Evolutionary conservation across 1,140 invertebrate genomes (phyloP), one percentile per base, ranked within the genome.

Genomic region (Musca vetustissima): DNA sequence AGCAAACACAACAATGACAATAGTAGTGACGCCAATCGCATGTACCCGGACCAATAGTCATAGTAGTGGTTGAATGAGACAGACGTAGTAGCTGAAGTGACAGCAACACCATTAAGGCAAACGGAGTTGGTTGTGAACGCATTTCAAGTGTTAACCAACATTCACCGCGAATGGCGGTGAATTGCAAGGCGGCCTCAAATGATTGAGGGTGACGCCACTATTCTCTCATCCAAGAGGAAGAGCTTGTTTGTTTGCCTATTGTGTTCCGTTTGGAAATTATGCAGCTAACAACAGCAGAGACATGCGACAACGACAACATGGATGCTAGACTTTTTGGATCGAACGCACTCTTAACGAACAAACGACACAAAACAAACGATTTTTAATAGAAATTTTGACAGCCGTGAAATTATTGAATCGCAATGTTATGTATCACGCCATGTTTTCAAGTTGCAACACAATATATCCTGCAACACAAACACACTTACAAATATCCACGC

Each of bases 301-400:
- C 36, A 43, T 43, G 36, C 36, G 36, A 43, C 36, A 43, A 43
- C 11, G 36, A 43, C 36, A 43, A 59, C 25, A 59, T 17, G 22
- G 17, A 28, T 36, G 17, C 28, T 36, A 36, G 22, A 55, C 14
- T n/a, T n/a, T n/a, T n/a, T n/a, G n/a, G 2, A 55, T 14, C 9
- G 24, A 61, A 61, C 49, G 36, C 36, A 43, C 36, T 13, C 6
- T 2, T 8, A 43, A 43, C 13, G 11, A n/a, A n/a, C n/a, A n/a
- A n/a, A 43, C 6, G 17, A 61, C 36, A 61, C 57, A 28, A 61
- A 61, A 61, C 28, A 61, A 61, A 61, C 57, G 57, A n/a, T 61
- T 61, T 61, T 61, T 61, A 61, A 61, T 61, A 61, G 57, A 61
- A 61, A 61, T 36, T 61, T 61, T 61, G 57, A 61, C 57, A 61